Conservation (phyloP, 1,140 invertebrate genomes). For the Holcopasites calliopsidis region DNA sequence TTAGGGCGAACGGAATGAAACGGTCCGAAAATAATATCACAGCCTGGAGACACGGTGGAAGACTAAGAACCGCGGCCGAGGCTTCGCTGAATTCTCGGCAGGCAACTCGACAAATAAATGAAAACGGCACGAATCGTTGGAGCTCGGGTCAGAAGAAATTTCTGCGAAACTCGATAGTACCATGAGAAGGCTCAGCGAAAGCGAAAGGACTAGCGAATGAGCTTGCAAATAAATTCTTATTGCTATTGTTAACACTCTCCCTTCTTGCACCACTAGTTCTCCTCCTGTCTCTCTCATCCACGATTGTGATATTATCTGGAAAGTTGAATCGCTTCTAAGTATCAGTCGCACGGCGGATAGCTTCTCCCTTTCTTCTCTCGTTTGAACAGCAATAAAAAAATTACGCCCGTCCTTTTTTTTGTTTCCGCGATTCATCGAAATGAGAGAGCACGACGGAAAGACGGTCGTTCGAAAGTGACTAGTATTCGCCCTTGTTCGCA, state of each 20-base stretch:
- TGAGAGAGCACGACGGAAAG: conserved; percentile 1
- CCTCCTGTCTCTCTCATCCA: conserved; percentile 39
- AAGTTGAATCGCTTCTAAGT: conserved; percentile 36
- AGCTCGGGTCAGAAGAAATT: not conserved
- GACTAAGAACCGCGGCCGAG: conserved; percentile 41
- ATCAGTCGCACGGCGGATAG: conserved; percentile 46
- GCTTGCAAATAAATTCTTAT: not conserved
- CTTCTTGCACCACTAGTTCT: conserved; percentile 22
- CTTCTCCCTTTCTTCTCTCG: conserved; percentile 23
- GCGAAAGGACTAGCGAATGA: not conserved
- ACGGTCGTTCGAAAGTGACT: conserved; percentile 53
- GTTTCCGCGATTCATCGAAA: conserved; percentile 3
- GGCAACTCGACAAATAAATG: not conserved
- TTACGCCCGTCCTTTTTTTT: conserved; percentile 1
- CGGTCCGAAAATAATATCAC: conserved; percentile 61
- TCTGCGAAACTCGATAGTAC: not conserved
- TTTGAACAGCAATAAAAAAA: conserved; percentile 43
- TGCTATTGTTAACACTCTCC: not conserved
- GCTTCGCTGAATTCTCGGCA: not conserved
- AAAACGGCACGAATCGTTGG: not conserved
- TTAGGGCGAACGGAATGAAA: conserved; percentile 50
- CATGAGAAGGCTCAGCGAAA: no score
- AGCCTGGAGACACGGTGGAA: conserved; percentile 58
- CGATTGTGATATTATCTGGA: conserved; percentile 62
- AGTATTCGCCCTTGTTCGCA: conserved; percentile 52